Conservation (phyloP, 2,113 vertebrate genomes). For the Quiscalus mexicanus region DNA sequence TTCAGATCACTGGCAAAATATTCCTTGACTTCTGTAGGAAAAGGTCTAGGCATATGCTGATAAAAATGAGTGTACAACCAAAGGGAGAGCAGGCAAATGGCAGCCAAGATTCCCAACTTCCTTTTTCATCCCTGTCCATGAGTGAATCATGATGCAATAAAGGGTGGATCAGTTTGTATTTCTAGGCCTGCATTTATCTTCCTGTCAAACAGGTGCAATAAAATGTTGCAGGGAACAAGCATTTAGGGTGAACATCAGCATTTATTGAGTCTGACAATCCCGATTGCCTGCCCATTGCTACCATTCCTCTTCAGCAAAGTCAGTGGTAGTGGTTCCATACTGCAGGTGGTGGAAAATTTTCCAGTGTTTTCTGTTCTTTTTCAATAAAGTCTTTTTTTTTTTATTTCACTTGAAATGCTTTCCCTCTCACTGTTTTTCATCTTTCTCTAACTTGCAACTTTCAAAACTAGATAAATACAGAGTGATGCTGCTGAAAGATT, state of each 20-base stretch:
- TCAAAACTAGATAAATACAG: not conserved
- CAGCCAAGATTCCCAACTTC: not conserved
- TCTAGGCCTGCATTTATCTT: not conserved
- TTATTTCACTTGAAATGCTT: not conserved
- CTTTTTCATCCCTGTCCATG: not conserved
- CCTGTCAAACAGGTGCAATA: not conserved
- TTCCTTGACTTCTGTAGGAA: not conserved
- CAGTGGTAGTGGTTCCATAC: not conserved
- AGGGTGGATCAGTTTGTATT: not conserved
- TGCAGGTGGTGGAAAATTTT: not conserved
- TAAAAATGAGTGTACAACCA: not conserved
- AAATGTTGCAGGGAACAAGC: not conserved
- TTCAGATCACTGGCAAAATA: not conserved
- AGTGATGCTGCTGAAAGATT: fast-evolving
- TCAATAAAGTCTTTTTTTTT: not conserved
- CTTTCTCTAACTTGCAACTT: not conserved
- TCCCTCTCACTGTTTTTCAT: not conserved
- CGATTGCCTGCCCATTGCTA: not conserved
- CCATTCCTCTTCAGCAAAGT: not conserved
- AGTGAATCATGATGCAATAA: not conserved
- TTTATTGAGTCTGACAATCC: not conserved
- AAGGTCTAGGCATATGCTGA: not conserved
- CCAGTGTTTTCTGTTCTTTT: not conserved
- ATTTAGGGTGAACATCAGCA: not conserved
- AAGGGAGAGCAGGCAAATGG: not conserved